Conservation (phyloP, 2,113 vertebrate species). For the Megaceryle maxima region DNA sequence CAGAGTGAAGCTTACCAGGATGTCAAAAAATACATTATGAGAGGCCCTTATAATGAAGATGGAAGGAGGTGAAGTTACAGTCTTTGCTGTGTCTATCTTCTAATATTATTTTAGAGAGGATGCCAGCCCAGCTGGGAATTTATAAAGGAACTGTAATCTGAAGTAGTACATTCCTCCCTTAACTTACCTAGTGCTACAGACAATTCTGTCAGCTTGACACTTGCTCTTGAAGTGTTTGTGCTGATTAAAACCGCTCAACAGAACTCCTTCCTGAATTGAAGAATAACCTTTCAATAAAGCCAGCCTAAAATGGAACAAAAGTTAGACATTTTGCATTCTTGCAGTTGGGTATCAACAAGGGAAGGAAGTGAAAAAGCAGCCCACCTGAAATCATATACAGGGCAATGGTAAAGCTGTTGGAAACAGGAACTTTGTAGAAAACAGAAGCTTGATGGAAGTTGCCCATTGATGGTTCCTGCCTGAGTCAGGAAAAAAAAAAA, state of each 20-base stretch:
- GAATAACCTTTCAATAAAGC: constrained; percentile 48
- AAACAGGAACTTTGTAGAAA: neutral
- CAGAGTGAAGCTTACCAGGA: neutral
- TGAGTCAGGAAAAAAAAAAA: neutral
- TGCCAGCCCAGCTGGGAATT: constrained; percentile 42
- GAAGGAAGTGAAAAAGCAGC: neutral
- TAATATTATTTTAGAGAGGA: constrained; percentile 27
- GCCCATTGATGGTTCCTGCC: no score
- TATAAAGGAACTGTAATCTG: constrained; percentile 13
- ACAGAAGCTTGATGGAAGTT: neutral
- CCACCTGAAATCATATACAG: neutral
- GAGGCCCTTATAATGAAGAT: constrained; percentile 23
- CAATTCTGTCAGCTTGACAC: constrained; percentile 40
- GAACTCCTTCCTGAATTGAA: constrained; percentile 23
- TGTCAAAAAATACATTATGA: neutral
- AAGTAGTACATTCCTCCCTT: constrained; percentile 27
- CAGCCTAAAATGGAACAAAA: constrained; percentile 2
- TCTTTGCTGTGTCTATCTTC: constrained; percentile 40
- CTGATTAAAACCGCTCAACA: constrained; percentile 35
- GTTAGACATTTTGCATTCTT: constrained; percentile 2
- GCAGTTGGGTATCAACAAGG: neutral
- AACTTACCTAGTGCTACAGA: constrained; percentile 39
- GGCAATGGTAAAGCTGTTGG: neutral
- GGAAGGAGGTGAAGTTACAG: constrained; percentile 27
- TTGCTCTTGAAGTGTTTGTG: constrained; percentile 48